Evolutionary conservation across 2,888 invertebrate genomes (phyloP), one percentile per base, ranked within the genome.

Genomic region (Chloroclystis v-ata): DNA sequence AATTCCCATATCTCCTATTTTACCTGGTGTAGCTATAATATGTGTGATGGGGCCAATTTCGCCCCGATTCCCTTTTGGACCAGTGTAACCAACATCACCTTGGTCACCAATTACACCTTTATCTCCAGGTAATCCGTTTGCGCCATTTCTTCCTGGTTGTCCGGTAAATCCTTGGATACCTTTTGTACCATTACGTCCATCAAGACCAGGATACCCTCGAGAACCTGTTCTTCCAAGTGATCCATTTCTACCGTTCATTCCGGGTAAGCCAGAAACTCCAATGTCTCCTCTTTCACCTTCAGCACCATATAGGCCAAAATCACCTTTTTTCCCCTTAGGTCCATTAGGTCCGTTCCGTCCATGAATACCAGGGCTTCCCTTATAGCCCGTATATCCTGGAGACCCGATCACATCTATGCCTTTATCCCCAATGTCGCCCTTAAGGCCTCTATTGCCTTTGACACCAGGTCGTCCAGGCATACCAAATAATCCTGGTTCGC

Each of bases 381-480:
- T 79, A 33, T 89, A 85, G 47, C 95, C 94, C 41, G 85, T 83
- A 42, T 84, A 78, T 46, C 95, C 95, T 9, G 62, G 52, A 10
- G 90, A 89, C 59, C 91, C 89, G 26, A 48, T 52, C 32, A 64
- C 52, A 11, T 84, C 79, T 9, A 59, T 35, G 1, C 93, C 92
- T 8, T 88, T 78, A 49, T 86, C 82, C 29, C 94, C 94, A 59
- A 82, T 83, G 0, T 72, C 69, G 43, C 94, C 94, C 58, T 79
- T 81, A 8, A 62, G 47, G 20, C 94, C 94, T 54, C 70, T 59
- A 26, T 37, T 89, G 16, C 75, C 76, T 33, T 47, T 47, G 25
- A 53, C 43, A 33, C 90, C 90, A 28, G 68, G 54, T 61, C 52
- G 52, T 30, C 87, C 94, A 51, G 75, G 74, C 10, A 59, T 49